phyloP scores from a whole-genome alignment of 1,140 invertebrate genomes.

The Riptortus pedestris region DNA sequence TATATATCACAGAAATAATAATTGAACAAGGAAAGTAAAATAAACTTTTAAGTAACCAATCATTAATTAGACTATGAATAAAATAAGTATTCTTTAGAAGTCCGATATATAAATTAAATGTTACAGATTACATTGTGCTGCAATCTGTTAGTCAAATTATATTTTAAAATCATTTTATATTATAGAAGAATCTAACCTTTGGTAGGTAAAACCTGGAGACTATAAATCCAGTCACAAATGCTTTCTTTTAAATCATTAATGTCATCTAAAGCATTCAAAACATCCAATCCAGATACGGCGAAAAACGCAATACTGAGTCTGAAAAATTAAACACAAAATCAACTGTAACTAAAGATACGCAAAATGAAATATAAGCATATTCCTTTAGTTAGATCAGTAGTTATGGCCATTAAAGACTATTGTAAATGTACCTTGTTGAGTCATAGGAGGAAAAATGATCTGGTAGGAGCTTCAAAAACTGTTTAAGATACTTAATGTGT shows the following conservation, averaged over 20 bases:
- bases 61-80: too few relatives aligned
- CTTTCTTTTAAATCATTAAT: conserved; percentile 48
- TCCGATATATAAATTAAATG: too few relatives aligned
- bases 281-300: conserved; percentile 76
- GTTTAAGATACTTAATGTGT: conserved; percentile 29
- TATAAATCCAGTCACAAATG: conserved; percentile 86
- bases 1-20: too few relatives aligned
- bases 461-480: conserved; percentile 25
- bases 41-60: too few relatives aligned
- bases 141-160: conserved; percentile 29
- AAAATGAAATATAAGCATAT: too few relatives aligned
- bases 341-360: too few relatives aligned
- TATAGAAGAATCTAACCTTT: conserved; percentile 32
- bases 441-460: conserved; percentile 21
- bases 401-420: too few relatives aligned
- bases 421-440: conserved; percentile 30
- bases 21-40: conserved; percentile 20
- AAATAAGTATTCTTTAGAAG: too few relatives aligned
- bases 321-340: conserved; percentile 37
- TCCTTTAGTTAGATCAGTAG: too few relatives aligned
- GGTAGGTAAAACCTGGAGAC: conserved; percentile 60
- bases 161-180: conserved; percentile 8
- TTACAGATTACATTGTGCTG: conserved; percentile 21
- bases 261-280: conserved; percentile 60
- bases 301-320: conserved; percentile 83